Evolutionary conservation across 1,140 invertebrate species (phyloP).

Genomic region (Sitobion miscanthi): DNA sequence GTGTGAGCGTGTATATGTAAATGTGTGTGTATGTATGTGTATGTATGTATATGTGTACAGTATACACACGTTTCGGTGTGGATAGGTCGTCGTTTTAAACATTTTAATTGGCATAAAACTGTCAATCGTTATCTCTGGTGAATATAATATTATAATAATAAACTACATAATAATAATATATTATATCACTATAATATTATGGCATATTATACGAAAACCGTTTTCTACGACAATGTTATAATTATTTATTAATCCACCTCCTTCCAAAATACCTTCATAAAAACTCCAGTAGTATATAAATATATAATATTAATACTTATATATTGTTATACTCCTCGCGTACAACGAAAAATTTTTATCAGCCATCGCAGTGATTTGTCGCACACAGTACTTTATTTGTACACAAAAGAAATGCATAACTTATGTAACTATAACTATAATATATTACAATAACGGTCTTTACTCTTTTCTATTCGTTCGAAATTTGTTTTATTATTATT

Average conservation of each 20-base stretch:
- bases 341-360: not conserved
- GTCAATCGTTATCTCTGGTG: not conserved
- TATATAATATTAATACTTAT: not conserved
- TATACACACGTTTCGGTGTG: not conserved
- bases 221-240: not conserved
- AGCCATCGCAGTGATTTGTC: not conserved
- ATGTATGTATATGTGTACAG: no score
- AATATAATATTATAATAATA: not conserved
- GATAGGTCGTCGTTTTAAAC: conserved; percentile 17
- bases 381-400: not conserved
- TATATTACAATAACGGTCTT: not conserved
- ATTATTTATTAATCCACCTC: not conserved
- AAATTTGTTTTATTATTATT: not conserved
- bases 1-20: no score
- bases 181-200: not conserved
- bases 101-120: conserved; percentile 23
- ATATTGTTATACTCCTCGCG: not conserved
- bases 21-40: not conserved
- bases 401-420: conserved; percentile 17
- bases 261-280: not conserved
- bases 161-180: not conserved
- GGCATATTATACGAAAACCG: not conserved
- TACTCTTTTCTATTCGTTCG: not conserved
- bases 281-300: not conserved
- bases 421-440: not conserved